Evolutionary conservation across 1,140 invertebrate species (phyloP).

Genomic region (Apis florea): DNA sequence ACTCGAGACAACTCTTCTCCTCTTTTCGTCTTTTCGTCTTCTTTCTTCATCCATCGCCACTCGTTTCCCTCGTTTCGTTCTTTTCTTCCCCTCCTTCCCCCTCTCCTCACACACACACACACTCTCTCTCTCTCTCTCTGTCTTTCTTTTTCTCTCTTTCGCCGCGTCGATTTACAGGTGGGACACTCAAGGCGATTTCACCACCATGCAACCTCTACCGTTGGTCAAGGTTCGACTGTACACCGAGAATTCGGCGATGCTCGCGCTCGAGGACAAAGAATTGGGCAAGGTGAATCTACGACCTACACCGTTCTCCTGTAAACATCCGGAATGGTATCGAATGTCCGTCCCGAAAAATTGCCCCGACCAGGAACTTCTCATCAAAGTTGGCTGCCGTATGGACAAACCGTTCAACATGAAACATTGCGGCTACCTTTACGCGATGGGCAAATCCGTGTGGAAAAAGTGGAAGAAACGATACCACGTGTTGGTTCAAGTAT

Average conservation of each 20-base stretch:
- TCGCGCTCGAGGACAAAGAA: constrained; percentile 99
- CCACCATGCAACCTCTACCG: constrained; percentile 97
- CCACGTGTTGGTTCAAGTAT: constrained; percentile 99
- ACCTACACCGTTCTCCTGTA: constrained; percentile 94
- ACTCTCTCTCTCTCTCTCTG: background rate
- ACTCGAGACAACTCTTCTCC: too few species aligned
- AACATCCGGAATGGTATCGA: constrained; percentile 98
- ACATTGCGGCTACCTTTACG: constrained; percentile 95
- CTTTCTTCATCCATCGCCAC: background rate
- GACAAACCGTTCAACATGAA: constrained; percentile 99
- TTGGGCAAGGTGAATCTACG: constrained; percentile 95
- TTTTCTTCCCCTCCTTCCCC: too few species aligned
- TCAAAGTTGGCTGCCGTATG: constrained; percentile 98
- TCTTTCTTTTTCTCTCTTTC: background rate
- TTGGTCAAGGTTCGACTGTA: constrained; percentile 98
- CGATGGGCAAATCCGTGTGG: constrained; percentile 98
- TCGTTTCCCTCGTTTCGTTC: constrained; percentile 17
- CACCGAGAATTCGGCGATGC: constrained; percentile 97
- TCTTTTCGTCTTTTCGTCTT: background rate
- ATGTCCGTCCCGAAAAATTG: constrained; percentile 97
- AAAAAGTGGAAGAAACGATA: constrained; percentile 99
- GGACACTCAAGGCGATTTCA: constrained; percentile 99
- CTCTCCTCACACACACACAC: too few species aligned
- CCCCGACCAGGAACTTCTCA: constrained; percentile 96
- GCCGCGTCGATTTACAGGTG: constrained; percentile 83